Evolutionary conservation across 2,888 invertebrate species (phyloP).

Genomic region (Drosophila eohydei): DNA sequence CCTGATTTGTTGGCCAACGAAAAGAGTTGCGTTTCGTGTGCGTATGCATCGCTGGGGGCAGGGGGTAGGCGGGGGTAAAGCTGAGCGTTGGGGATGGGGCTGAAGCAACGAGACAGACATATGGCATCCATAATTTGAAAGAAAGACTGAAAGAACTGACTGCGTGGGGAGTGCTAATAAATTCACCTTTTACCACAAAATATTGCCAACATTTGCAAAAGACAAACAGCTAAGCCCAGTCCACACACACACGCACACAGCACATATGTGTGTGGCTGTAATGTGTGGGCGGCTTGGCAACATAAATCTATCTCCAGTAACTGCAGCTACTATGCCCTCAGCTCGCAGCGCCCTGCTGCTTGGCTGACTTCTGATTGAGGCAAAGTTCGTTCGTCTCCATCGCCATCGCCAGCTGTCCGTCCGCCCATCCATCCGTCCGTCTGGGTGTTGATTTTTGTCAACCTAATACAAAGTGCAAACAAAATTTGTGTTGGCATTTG

Average conservation of each 20-base stretch:
- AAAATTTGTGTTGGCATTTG: conserved; percentile 77
- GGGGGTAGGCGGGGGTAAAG: not conserved
- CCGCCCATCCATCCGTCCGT: not conserved
- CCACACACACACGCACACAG: conserved; percentile 13
- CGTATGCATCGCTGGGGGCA: too few species aligned
- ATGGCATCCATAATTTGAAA: conserved; percentile 55
- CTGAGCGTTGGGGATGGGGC: too few species aligned
- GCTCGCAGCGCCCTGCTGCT: not conserved
- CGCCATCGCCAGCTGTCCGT: not conserved
- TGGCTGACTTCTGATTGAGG: conserved; percentile 54
- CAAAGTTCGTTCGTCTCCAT: conserved; percentile 11
- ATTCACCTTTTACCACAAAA: conserved; percentile 79
- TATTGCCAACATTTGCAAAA: conserved; percentile 77
- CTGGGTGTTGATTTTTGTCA: conserved; percentile 76
- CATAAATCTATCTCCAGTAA: conserved; percentile 62
- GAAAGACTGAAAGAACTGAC: conserved; percentile 38
- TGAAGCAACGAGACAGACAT: conserved; percentile 30
- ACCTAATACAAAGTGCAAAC: conserved; percentile 76
- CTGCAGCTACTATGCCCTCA: conserved; percentile 1
- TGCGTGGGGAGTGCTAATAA: conserved; percentile 65
- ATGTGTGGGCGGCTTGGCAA: conserved; percentile 49
- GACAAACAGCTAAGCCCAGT: conserved; percentile 65
- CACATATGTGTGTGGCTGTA: not conserved
- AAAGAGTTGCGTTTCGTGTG: conserved; percentile 31
- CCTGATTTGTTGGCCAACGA: conserved; percentile 27